These are phyloP conservation scores for Helicoverpa armigera DNA, from an alignment of 1,140 invertebrate species.

Conservation along the genomic window DNA sequence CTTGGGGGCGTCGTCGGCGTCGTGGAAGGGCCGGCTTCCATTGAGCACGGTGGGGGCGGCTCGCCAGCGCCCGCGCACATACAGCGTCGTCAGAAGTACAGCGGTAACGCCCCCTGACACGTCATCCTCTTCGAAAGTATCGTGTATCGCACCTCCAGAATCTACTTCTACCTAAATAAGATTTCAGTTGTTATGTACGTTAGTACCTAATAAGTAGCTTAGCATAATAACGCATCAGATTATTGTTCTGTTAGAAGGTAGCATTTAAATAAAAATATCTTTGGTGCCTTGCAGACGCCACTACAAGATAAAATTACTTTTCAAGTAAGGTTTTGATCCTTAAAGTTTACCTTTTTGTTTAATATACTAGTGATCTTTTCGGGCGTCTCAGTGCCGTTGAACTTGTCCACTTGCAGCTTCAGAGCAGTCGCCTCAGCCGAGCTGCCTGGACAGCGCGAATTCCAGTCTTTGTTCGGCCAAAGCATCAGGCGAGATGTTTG, in stretches of 20 bases:
- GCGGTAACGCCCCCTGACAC: conserved; percentile 65
- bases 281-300: too few species aligned
- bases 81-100: conserved; percentile 93
- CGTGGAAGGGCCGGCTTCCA: conserved; percentile 70
- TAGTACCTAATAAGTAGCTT: neutral
- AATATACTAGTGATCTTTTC: conserved; percentile 59
- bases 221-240: too few species aligned
- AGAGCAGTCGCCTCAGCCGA: conserved; percentile 53
- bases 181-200: neutral
- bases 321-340: neutral
- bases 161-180: conserved; percentile 69
- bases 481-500: conserved; percentile 66
- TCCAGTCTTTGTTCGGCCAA: conserved; percentile 45
- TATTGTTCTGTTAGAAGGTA: too few species aligned
- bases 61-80: conserved; percentile 90
- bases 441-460: conserved; percentile 47
- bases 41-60: conserved; percentile 82
- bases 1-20: conserved; percentile 54
- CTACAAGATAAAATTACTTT: neutral
- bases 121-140: conserved; percentile 79
- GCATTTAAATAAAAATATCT: too few species aligned
- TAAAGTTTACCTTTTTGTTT: conserved; percentile 64
- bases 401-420: conserved; percentile 57
- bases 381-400: conserved; percentile 60
- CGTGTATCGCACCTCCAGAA: conserved; percentile 72